A percentile compares a stretch with the other conserved stretches of the same genome.
Conservation (phyloP, 2,113 vertebrate species). For the Cyanoramphus novaezelandiae region DNA sequence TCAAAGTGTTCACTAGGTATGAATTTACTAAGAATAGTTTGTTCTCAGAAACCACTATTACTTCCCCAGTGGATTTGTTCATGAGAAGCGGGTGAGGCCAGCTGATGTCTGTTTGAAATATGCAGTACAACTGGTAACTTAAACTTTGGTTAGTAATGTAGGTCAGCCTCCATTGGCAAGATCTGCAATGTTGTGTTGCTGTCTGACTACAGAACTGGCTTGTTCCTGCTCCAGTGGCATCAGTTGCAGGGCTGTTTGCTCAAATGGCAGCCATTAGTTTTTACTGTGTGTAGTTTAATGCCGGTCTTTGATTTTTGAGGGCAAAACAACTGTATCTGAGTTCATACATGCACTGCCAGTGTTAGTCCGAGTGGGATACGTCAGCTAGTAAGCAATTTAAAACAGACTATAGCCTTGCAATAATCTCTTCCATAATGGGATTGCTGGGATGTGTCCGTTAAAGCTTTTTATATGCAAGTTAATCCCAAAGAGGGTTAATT, state of each 20-base stretch:
- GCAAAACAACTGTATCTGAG: background rate
- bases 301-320: background rate
- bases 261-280: background rate
- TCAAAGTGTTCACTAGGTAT: background rate
- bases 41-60: background rate
- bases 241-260: background rate
- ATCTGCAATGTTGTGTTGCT: rapidly evolving
- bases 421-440: background rate
- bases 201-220: background rate
- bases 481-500: background rate
- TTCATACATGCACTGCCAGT: background rate
- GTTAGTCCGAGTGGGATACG: background rate
- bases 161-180: background rate
- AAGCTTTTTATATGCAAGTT: background rate
- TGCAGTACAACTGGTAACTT: background rate
- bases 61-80: background rate
- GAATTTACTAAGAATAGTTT: background rate
- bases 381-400: background rate
- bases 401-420: background rate
- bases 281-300: background rate
- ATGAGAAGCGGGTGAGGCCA: background rate
- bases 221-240: background rate
- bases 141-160: background rate
- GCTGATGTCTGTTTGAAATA: background rate
- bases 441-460: background rate